phyloP scores from a whole-genome alignment of 2,113 vertebrate species.

The Coreoperca whiteheadi region DNA sequence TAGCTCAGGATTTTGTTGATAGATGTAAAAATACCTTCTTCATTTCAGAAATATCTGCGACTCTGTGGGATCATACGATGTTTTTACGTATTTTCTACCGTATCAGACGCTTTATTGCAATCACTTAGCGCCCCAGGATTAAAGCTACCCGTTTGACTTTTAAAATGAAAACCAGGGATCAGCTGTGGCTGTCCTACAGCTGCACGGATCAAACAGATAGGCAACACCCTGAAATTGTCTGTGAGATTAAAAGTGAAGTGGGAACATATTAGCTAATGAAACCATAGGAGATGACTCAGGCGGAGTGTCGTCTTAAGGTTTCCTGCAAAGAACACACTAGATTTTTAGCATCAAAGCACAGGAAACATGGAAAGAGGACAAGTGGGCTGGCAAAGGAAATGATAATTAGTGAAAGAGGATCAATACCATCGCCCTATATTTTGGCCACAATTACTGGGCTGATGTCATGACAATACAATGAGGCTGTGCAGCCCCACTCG shows the following conservation, averaged over 20 bases:
- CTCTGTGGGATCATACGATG: not conserved
- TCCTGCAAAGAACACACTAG: constrained; percentile 23
- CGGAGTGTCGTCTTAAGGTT: constrained; percentile 31
- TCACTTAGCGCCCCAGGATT: not conserved
- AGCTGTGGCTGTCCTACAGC: not conserved
- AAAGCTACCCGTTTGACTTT: constrained; percentile 7
- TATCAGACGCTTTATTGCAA: not conserved
- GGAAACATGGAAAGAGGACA: constrained; percentile 32
- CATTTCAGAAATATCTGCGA: not conserved
- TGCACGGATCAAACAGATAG: constrained; percentile 11
- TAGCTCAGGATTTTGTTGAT: not conserved
- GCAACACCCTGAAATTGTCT: not conserved
- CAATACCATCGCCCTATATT: not conserved
- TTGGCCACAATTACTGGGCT: not conserved
- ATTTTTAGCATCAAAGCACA: constrained; percentile 45
- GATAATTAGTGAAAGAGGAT: constrained; percentile 19
- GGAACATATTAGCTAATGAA: constrained; percentile 9
- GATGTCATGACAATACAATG: constrained; percentile 9
- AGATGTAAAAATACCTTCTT: not conserved
- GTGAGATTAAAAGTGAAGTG: not conserved
- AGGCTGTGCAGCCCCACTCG: not conserved
- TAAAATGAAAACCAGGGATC: constrained; percentile 23
- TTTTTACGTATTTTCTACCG: not conserved
- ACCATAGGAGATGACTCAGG: constrained; percentile 32
- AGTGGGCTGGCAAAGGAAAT: constrained; percentile 26